Percentiles rank a stretch among this genome's conserved stretches.
Conservation (phyloP, 2,113 vertebrate species). For the Macrotus californicus region DNA sequence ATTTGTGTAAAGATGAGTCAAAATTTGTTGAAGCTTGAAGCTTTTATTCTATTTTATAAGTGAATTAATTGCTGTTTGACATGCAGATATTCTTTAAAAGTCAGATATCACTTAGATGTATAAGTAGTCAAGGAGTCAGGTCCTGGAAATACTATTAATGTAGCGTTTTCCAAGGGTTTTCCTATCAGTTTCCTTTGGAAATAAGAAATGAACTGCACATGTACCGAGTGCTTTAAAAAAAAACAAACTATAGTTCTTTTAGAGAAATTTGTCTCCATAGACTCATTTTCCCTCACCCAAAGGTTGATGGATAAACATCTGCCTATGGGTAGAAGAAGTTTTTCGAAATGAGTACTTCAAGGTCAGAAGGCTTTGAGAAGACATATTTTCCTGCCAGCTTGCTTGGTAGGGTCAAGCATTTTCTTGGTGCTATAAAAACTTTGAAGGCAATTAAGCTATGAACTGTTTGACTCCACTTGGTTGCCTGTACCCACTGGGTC, state of each 20-base stretch:
- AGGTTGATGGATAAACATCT: constrained; percentile 63
- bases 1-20: neutral
- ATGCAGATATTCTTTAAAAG: neutral
- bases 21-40: neutral
- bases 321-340: constrained; percentile 65
- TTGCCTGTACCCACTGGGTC: constrained; percentile 36
- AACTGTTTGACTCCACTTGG: constrained; percentile 63
- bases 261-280: constrained; percentile 31
- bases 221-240: neutral
- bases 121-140: neutral
- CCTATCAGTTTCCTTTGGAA: neutral
- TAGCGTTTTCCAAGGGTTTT: neutral
- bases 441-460: constrained; percentile 75
- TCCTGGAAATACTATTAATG: neutral
- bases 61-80: neutral
- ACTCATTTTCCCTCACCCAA: constrained; percentile 51
- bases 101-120: neutral
- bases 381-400: constrained; percentile 70
- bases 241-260: neutral
- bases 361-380: constrained; percentile 68
- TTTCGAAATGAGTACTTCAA: constrained; percentile 68
- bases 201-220: neutral
- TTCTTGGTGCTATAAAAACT: constrained; percentile 62
- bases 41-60: neutral
- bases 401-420: constrained; percentile 67